A percentile compares a stretch with the other conserved stretches of the same genome.
Evolutionary conservation across 2,888 invertebrate genomes (phyloP).

Genomic region (Sussaba pulchella): DNA sequence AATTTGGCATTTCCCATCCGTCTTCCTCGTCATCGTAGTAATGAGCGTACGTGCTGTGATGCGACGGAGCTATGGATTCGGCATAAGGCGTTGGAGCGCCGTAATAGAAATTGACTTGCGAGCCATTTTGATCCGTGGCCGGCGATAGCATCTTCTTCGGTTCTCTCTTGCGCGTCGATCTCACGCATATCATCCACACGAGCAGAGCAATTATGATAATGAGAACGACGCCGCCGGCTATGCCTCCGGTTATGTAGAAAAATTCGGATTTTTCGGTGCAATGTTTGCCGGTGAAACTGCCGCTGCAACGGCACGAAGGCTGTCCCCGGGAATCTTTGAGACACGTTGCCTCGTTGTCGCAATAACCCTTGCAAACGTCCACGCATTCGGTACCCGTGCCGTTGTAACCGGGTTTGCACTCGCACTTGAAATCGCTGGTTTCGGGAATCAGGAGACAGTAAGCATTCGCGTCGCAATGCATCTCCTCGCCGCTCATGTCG

Average conservation of each 20-base stretch:
- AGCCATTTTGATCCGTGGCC: conserved; percentile 95
- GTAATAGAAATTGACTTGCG: conserved; percentile 98
- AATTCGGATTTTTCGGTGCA: conserved; percentile 97
- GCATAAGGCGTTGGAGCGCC: conserved; percentile 98
- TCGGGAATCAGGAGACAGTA: conserved; percentile 94
- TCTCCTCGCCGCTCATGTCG: conserved; percentile 92
- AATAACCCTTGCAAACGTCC: conserved; percentile 94
- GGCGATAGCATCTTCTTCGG: conserved; percentile 96
- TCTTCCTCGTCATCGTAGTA: conserved; percentile 98
- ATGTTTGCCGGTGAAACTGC: conserved; percentile 95
- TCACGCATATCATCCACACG: conserved; percentile 98
- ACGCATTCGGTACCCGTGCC: conserved; percentile 93
- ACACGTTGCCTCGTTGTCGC: conserved; percentile 96
- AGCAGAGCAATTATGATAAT: conserved; percentile 96
- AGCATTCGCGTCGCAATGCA: conserved; percentile 95
- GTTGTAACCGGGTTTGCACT: conserved; percentile 97
- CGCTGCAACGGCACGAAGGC: conserved; percentile 95
- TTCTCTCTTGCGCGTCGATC: conserved; percentile 95
- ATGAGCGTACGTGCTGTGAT: conserved; percentile 97
- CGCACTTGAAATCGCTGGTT: conserved; percentile 94
- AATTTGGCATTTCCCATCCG: conserved; percentile 99
- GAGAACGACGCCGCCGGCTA: conserved; percentile 96
- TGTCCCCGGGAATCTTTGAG: conserved; percentile 93
- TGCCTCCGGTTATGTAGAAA: conserved; percentile 97
- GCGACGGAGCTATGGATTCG: conserved; percentile 97